Percentiles rank a stretch among this genome's conserved stretches.
These are phyloP conservation scores for Vanessa cardui DNA, from an alignment of 2,888 invertebrate genomes.

Conservation along the genomic window DNA sequence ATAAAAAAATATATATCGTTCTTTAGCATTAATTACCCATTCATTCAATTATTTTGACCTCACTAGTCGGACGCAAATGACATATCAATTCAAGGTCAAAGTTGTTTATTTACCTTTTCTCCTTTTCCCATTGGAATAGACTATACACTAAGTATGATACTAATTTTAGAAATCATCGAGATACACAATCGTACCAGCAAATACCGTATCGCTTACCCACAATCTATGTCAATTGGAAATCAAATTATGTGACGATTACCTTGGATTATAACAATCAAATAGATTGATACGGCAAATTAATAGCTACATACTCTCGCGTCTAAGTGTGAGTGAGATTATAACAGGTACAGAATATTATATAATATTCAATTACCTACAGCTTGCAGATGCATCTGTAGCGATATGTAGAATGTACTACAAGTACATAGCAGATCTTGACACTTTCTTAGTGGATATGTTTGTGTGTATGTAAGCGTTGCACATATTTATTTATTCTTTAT, in stretches of 20 bases:
- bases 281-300: slow-evolving; percentile 14
- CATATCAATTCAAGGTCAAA: no score
- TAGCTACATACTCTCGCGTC: neutral
- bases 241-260: slow-evolving; percentile 15
- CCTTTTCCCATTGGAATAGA: no score
- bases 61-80: no score
- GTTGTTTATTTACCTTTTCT: no score
- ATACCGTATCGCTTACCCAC: neutral
- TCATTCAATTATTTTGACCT: no score
- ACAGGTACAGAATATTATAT: neutral
- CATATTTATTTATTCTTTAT: no score
- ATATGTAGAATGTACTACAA: neutral
- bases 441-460: no score
- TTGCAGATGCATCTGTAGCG: neutral
- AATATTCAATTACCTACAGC: slow-evolving; percentile 2
- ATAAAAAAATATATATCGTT: no score
- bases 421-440: neutral
- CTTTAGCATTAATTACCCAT: no score
- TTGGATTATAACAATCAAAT: slow-evolving; percentile 13
- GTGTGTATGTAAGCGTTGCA: no score
- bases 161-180: neutral
- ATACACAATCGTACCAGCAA: slow-evolving; percentile 1
- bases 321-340: slow-evolving; percentile 13
- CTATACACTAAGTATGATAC: no score
- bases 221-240: slow-evolving; percentile 11